phyloP scores from a whole-genome alignment of 1,140 invertebrate genomes.

The Ooceraea biroi region DNA sequence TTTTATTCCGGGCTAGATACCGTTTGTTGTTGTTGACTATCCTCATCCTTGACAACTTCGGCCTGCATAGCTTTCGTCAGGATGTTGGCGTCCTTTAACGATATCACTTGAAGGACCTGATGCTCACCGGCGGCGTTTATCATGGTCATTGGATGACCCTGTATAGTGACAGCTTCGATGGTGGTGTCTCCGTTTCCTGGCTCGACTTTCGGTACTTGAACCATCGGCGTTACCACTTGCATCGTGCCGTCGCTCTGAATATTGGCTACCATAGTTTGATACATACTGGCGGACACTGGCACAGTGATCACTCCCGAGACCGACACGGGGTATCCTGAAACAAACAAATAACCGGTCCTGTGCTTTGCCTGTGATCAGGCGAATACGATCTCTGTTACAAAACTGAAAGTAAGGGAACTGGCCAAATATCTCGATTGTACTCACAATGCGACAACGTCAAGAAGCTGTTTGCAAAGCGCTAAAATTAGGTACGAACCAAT shows the following conservation, averaged over 20 bases:
- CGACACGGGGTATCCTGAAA: conserved; percentile 92
- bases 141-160: conserved; percentile 92
- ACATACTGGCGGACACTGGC: conserved; percentile 97
- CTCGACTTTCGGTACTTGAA: conserved; percentile 91
- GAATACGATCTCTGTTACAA: conserved; percentile 33
- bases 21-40: conserved; percentile 83
- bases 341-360: conserved; percentile 80
- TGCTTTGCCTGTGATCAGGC: conserved; percentile 73
- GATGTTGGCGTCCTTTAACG: conserved; percentile 92
- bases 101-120: conserved; percentile 93
- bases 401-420: conserved; percentile 46
- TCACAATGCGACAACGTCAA: conserved; percentile 46
- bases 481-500: conserved; percentile 16
- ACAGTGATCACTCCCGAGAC: conserved; percentile 98
- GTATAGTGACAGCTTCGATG: conserved; percentile 88
- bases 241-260: conserved; percentile 94
- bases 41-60: conserved; percentile 86
- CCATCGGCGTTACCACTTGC: conserved; percentile 92
- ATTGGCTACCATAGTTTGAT: conserved; percentile 97
- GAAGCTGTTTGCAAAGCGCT: conserved; percentile 52
- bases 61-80: conserved; percentile 92
- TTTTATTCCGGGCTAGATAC: conserved; percentile 85
- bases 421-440: conserved; percentile 41
- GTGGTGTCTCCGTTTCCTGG: conserved; percentile 90
- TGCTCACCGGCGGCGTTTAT: conserved; percentile 90